Base-by-base conservation (phyloP, 2,797 vertebrate genomes). In the Todus mexicanus region DNA sequence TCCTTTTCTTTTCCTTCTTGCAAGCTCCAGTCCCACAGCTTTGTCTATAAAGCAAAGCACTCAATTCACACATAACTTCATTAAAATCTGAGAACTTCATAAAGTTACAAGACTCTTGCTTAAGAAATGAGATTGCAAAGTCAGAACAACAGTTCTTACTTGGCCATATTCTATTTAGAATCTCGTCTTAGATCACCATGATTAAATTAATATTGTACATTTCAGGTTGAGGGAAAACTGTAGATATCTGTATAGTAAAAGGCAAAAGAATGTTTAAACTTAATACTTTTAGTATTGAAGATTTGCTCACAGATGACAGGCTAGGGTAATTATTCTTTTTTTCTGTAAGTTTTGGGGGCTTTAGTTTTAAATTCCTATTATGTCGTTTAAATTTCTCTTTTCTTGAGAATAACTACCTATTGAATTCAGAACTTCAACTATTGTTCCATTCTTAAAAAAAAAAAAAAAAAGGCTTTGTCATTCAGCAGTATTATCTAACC, bases 401-500 rank as follows among this genome's bases (percentile, higher is more conserved):
- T 87, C 29, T 33, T 63, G 29, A 82, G 50, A 81, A 74, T 38
- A 92, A 45, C 56, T 69, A 53, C 22, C 38, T 76, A 76, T 37
- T 90, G 29, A 92, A 94, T 74, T 64, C 61, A 89, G 61, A 94
- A 87, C 51, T 91, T 70, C 50, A 81, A n/a, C 63, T 84, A 87
- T 79, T 93, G 73, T 94, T 91, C 73, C 19, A 59, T 43, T 90
- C 66, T 78, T 82, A 1, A 90, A 80, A 90, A 91, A 80, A 85
- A 42, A 90, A 80, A 90, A 91, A 31, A 61, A 83, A 87, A 76
- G 31, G 11, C 75, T 91, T 91, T 87, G 63, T 93, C 81, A 93
- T 83, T 95, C 83, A 92, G 68, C 43, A 79, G 57, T 70, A 76
- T 92, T 94, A 87, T 96, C 70, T 96, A 92, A 93, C 84, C 48